Evolutionary conservation across 2,113 vertebrate genomes (phyloP), one percentile per base, ranked within the genome.

Genomic region (Leiothrix lutea): DNA sequence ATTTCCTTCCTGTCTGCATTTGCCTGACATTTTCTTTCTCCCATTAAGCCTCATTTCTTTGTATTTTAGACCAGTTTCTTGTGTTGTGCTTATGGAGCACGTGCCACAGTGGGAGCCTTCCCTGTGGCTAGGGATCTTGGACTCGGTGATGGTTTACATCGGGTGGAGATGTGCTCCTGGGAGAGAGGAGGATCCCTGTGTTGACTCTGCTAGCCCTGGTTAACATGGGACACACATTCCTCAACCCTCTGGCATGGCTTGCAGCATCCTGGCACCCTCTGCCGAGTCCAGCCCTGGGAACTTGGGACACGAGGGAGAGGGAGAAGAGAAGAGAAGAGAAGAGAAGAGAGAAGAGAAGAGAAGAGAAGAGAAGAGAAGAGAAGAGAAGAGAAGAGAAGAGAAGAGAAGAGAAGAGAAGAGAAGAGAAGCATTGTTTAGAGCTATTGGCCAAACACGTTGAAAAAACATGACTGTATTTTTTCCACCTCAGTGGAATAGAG

Each of bases 221-320:
- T 42, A 50, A 40, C 0, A 12, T 53, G 57, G 38, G 40, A 60
- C 15, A 9, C 1, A 1, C 0, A 0, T 44, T 48, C 36, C 60
- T 78, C 60, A 35, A 3, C 35, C 26, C 12, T 29, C 4, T 0
- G 1, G 33, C 24, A 26, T 0, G 8, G 40, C 33, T 81, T 40
- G 33, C 31, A 51, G 26, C 18, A 13, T 73, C 16, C 28, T 42
- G 38, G n/a, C 11, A 45, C 8, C 14, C 10, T 74, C 26, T 33
- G 19, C 5, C 4, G 20, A 54, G 57, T n/a, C 28, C 40, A 77
- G 38, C 6, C 31, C 40, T 57, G 17, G 7, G 5, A 40, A 45
- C 10, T 1, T 33, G 33, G 67, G 57, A 54, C 3, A 5, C 5
- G 8, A 28, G 28, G 16, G 4, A 14, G 8, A 11, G 20, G 50